A percentile compares a stretch with the other conserved stretches of the same genome.
Conservation (phyloP, 2,113 vertebrate species). For the Calyptomena viridis region DNA sequence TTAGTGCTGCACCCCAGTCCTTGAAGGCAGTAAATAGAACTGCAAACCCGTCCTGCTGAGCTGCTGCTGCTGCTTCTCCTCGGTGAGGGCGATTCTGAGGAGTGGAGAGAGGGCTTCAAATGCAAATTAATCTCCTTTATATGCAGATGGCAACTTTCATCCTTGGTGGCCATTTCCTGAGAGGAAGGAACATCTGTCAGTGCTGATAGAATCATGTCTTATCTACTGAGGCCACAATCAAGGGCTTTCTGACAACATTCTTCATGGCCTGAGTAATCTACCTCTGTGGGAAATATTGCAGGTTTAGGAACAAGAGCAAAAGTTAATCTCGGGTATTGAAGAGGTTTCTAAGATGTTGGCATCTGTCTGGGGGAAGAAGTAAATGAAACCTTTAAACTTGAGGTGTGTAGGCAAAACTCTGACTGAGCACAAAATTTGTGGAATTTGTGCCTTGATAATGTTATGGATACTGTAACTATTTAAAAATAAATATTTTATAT, state of each 20-base stretch:
- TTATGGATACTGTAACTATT: neutral
- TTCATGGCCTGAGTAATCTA: neutral
- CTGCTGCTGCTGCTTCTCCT: neutral
- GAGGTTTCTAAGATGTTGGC: neutral
- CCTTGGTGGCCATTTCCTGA: slow-evolving; percentile 19
- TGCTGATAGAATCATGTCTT: slow-evolving; percentile 4
- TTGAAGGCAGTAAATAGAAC: neutral
- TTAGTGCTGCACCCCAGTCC: neutral
- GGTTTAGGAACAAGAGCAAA: neutral
- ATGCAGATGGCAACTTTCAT: neutral
- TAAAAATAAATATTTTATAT: neutral
- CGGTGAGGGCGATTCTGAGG: neutral
- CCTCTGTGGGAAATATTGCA: neutral
- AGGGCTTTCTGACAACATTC: neutral
- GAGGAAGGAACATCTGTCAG: slow-evolving; percentile 25
- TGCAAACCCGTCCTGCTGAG: neutral
- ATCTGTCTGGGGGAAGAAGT: neutral
- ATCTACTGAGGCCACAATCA: neutral
- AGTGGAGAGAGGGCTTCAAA: neutral
- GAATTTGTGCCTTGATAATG: neutral
- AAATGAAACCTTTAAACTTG: neutral
- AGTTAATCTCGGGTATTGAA: neutral
- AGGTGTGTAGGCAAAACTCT: neutral
- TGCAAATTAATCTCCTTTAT: slow-evolving; percentile 1
- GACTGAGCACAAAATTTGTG: neutral